A percentile compares a stretch with the other conserved stretches of the same genome.
These are phyloP conservation scores for Patella pellucida DNA, from an alignment of 2,888 invertebrate genomes.

Conservation along the genomic window DNA sequence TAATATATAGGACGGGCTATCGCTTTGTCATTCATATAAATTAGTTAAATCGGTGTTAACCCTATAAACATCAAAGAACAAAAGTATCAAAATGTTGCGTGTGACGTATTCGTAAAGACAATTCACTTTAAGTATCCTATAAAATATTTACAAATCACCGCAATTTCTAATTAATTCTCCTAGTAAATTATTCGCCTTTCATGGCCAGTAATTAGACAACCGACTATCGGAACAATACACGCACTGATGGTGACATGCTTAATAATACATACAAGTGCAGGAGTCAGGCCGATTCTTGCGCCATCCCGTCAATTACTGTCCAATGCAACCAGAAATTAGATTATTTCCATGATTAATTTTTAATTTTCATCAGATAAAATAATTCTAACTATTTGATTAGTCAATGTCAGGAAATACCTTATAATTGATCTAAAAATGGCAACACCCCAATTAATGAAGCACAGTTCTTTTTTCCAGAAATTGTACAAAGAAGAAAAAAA, in stretches of 20 bases:
- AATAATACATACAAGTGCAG: neutral
- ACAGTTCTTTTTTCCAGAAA: no score
- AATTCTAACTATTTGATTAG: neutral
- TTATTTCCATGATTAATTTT: slow-evolving; percentile 1
- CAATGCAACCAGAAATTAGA: neutral
- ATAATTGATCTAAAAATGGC: no score
- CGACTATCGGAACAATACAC: no score
- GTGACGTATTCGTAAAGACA: neutral
- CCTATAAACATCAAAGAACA: no score
- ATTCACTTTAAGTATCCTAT: slow-evolving; percentile 13
- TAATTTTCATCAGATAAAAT: neutral
- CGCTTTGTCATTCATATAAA: no score
- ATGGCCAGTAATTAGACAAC: neutral
- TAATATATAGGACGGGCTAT: no score
- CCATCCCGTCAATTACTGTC: neutral
- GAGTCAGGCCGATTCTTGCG: neutral
- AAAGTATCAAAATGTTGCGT: slow-evolving; percentile 2
- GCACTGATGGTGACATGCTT: neutral
- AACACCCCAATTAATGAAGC: no score
- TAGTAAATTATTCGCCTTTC: slow-evolving; percentile 1
- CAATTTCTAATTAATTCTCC: slow-evolving; percentile 15
- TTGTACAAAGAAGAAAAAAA: no score
- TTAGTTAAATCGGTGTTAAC: no score
- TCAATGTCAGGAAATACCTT: neutral
- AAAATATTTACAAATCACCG: slow-evolving; percentile 23